Conservation (phyloP, 2,888 invertebrate species). For the Chorisops tibialis region DNA sequence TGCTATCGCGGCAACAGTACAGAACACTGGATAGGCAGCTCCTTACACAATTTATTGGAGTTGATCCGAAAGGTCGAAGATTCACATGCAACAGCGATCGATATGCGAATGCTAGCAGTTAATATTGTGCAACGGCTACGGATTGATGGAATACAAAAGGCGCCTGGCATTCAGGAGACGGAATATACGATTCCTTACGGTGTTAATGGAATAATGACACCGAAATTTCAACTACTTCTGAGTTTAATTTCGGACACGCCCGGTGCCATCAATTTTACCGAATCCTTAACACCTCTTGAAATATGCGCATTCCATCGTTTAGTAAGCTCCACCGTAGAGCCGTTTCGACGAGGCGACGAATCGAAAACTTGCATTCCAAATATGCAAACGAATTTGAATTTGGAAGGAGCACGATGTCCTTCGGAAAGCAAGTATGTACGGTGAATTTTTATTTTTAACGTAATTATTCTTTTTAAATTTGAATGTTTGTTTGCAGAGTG, state of each 20-base stretch:
- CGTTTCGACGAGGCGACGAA: constrained; percentile 61
- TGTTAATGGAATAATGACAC: constrained; percentile 59
- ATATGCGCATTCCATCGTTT: constrained; percentile 57
- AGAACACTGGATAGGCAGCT: constrained; percentile 55
- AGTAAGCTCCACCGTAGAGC: constrained; percentile 59
- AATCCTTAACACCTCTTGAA: constrained; percentile 52
- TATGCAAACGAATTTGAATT: neutral
- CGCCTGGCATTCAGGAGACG: constrained; percentile 51
- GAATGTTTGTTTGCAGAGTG: constrained; percentile 13
- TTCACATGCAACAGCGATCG: constrained; percentile 53
- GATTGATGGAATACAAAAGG: constrained; percentile 60
- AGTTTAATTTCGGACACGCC: constrained; percentile 57
- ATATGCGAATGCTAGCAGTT: constrained; percentile 58
- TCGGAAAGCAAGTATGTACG: constrained; percentile 30
- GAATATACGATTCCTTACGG: constrained; percentile 58
- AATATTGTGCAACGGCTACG: constrained; percentile 57
- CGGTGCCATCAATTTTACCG: constrained; percentile 41
- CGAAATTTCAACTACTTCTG: constrained; percentile 59
- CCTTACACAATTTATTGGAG: constrained; percentile 60
- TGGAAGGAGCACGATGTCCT: constrained; percentile 34
- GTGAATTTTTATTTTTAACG: constrained; percentile 20
- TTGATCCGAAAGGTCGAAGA: constrained; percentile 61
- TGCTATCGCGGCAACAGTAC: constrained; percentile 59
- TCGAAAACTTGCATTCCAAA: constrained; percentile 50
- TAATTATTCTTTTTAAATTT: constrained; percentile 4